Percentiles rank a stretch among this genome's conserved stretches.
Conservation (phyloP, 2,888 invertebrate genomes). For the Cordilura impudica region DNA sequence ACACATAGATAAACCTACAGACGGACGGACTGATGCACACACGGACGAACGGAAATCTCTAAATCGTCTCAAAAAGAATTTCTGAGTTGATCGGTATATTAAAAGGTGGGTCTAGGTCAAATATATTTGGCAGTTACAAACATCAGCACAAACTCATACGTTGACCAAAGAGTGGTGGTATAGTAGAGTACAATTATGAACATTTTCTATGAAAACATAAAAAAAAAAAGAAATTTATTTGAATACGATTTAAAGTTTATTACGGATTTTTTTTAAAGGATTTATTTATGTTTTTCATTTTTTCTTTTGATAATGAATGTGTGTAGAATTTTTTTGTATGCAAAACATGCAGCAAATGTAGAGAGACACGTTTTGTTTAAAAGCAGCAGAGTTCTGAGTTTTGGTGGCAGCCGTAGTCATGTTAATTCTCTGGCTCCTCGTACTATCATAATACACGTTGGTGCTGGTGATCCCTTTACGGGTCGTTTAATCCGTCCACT, state of each 20-base stretch:
- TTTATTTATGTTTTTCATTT: no score
- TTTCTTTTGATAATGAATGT: background rate
- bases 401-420: background rate
- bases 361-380: background rate
- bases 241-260: background rate
- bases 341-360: constrained; percentile 9
- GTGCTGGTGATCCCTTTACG: background rate
- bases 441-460: background rate
- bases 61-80: no score
- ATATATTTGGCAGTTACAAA: no score
- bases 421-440: no score
- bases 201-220: background rate
- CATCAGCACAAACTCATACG: no score
- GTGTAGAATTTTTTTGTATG: background rate
- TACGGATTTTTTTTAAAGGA: background rate
- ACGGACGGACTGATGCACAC: no score
- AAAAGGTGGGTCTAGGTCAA: no score
- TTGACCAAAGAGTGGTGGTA: no score
- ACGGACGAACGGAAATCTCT: no score
- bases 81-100: no score
- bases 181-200: no score
- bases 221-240: constrained; percentile 6
- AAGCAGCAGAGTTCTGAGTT: background rate
- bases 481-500: background rate
- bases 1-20: no score